phyloP scores from a whole-genome alignment of 2,797 vertebrate species.

The Micromesistius poutassou region DNA sequence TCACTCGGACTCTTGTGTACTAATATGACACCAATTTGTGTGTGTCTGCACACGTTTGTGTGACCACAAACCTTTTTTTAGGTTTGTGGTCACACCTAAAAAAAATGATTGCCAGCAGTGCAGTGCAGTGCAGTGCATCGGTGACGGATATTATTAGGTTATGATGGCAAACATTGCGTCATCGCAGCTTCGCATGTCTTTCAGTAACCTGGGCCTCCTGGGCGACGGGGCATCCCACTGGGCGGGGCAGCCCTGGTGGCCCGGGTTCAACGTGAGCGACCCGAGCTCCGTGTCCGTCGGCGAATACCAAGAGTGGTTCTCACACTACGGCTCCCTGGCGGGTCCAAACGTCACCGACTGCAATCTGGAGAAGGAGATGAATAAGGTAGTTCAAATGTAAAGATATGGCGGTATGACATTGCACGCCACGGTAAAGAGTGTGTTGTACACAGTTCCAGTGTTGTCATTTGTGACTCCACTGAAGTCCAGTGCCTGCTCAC shows the following conservation, averaged over 20 bases:
- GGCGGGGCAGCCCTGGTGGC: constrained; percentile 53
- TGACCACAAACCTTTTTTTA: constrained; percentile 3
- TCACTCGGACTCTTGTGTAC: neutral
- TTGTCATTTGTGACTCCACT: neutral
- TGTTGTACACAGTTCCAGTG: neutral
- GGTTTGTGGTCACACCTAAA: neutral
- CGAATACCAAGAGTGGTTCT: constrained; percentile 77
- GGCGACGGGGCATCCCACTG: constrained; percentile 40
- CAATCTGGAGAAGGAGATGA: constrained; percentile 76
- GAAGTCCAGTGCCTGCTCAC: neutral
- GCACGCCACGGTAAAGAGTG: too few species aligned
- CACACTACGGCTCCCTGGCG: constrained; percentile 51
- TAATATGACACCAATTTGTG: neutral
- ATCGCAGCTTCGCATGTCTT: constrained; percentile 14
- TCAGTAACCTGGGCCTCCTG: constrained; percentile 68
- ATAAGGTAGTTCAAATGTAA: constrained; percentile 55
- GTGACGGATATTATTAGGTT: neutral
- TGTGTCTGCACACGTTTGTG: neutral
- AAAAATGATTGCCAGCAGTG: neutral
- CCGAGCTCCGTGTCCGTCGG: constrained; percentile 62
- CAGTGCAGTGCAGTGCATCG: too few species aligned
- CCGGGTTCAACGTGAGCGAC: constrained; percentile 63
- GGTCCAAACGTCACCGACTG: constrained; percentile 71
- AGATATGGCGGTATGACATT: neutral
- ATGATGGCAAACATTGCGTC: neutral